Evolutionary conservation across 2,797 vertebrate species (phyloP).

Genomic region (Crenuchus spilurus): DNA sequence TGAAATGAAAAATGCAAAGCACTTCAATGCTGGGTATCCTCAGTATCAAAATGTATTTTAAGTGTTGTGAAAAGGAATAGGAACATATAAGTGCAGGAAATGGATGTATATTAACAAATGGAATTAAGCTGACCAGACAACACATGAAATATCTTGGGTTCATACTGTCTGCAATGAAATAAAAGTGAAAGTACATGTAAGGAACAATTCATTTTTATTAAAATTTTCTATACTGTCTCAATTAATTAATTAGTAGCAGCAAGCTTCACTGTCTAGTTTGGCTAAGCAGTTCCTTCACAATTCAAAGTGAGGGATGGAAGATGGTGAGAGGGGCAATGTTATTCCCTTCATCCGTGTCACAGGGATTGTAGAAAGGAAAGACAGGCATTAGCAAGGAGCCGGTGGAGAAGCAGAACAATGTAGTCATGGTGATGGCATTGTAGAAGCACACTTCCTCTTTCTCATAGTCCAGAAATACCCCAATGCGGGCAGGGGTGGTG

Average conservation of each 20-base stretch:
- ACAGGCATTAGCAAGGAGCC: conserved; percentile 63
- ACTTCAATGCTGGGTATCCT: no score
- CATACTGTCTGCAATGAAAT: no score
- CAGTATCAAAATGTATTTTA: no score
- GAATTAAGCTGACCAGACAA: no score
- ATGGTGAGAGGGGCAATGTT: conserved; percentile 67
- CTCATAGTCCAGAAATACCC: conserved; percentile 79
- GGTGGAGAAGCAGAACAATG: conserved; percentile 75
- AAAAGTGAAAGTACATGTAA: no score
- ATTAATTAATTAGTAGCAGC: not conserved
- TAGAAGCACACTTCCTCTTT: conserved; percentile 79
- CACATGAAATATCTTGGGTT: no score
- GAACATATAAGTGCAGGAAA: no score
- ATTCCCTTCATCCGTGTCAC: conserved; percentile 73
- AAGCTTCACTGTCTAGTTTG: not conserved
- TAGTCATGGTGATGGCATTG: conserved; percentile 77
- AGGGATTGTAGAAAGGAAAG: conserved; percentile 79
- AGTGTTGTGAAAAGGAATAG: no score
- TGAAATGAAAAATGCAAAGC: no score
- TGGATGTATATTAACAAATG: no score
- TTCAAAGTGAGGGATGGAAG: conserved; percentile 73
- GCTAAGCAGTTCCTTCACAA: not conserved
- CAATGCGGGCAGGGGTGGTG: conserved; percentile 64
- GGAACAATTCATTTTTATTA: no score
- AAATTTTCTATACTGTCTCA: no score